These are phyloP conservation scores for Nomada flava DNA, from an alignment of 2,888 invertebrate species.

Conservation along the genomic window DNA sequence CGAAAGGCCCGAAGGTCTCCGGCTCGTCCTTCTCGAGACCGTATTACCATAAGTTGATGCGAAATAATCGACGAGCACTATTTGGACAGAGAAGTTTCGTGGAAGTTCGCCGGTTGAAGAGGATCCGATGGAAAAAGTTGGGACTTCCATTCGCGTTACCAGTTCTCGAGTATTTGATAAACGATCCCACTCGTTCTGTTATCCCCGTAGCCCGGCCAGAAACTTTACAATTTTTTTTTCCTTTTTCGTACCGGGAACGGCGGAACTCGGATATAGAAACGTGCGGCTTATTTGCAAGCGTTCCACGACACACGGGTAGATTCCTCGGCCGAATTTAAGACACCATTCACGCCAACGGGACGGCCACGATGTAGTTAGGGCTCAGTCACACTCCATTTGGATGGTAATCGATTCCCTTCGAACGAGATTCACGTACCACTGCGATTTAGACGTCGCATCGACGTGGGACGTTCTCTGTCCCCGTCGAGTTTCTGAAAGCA, in stretches of 20 bases:
- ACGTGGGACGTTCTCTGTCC: not conserved
- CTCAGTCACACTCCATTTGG: constrained; percentile 32
- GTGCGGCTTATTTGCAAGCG: constrained; percentile 27
- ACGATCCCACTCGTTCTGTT: constrained; percentile 15
- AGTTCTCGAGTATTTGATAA: constrained; percentile 39
- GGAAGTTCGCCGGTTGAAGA: constrained; percentile 16
- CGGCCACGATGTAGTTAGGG: constrained; percentile 18
- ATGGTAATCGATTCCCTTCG: constrained; percentile 40
- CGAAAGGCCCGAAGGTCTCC: not conserved
- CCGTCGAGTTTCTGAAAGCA: not conserved
- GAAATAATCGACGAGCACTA: constrained; percentile 40
- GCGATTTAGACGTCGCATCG: constrained; percentile 4
- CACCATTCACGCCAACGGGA: not conserved
- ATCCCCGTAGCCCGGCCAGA: not conserved
- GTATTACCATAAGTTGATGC: constrained; percentile 13
- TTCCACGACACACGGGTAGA: constrained; percentile 5
- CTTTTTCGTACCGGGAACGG: not conserved
- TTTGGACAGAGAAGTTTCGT: constrained; percentile 29
- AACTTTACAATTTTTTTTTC: constrained; percentile 15
- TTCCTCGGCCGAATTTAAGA: constrained; percentile 18
- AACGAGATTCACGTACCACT: constrained; percentile 15
- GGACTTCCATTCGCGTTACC: constrained; percentile 3
- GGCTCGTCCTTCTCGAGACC: not conserved
- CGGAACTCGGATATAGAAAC: not conserved
- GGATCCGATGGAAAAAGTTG: constrained; percentile 41